Evolutionary conservation across 2,113 vertebrate species (phyloP).

Genomic region (Theristicus caerulescens): DNA sequence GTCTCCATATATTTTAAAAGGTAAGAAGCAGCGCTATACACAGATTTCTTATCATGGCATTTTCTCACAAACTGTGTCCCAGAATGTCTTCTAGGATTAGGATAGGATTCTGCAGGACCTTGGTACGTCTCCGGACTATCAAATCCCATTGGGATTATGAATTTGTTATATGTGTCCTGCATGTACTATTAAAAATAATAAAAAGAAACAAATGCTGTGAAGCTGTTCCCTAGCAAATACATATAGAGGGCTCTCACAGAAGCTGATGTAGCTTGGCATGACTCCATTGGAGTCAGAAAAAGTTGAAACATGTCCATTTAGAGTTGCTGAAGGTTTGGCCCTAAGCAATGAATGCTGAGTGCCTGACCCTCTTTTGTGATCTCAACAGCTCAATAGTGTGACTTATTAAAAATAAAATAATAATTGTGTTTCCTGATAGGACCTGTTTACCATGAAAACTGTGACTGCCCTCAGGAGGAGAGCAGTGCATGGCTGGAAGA

Average conservation of each 20-base stretch:
- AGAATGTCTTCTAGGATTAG: not conserved
- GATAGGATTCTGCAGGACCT: not conserved
- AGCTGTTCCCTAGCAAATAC: not conserved
- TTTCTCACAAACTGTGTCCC: not conserved
- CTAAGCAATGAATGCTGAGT: not conserved
- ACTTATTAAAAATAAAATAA: not conserved
- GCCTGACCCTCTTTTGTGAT: not conserved
- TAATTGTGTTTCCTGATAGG: slow-evolving; percentile 71
- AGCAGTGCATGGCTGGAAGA: slow-evolving; percentile 80
- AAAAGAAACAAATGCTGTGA: not conserved
- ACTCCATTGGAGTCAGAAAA: not conserved
- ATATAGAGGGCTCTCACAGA: not conserved
- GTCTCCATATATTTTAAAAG: slow-evolving; percentile 91
- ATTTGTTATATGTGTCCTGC: not conserved
- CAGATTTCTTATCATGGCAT: not conserved
- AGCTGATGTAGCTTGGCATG: not conserved
- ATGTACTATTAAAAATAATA: not conserved
- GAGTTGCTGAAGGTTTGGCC: not conserved
- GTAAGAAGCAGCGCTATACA: slow-evolving; percentile 64
- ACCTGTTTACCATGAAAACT: slow-evolving; percentile 92
- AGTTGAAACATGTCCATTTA: fast-evolving
- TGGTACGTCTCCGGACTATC: not conserved
- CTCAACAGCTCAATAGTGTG: not conserved
- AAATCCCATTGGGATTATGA: not conserved
- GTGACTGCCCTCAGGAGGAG: slow-evolving; percentile 87